phyloP scores from a whole-genome alignment of 1,140 invertebrate species.

The Papilio aristodemus region DNA sequence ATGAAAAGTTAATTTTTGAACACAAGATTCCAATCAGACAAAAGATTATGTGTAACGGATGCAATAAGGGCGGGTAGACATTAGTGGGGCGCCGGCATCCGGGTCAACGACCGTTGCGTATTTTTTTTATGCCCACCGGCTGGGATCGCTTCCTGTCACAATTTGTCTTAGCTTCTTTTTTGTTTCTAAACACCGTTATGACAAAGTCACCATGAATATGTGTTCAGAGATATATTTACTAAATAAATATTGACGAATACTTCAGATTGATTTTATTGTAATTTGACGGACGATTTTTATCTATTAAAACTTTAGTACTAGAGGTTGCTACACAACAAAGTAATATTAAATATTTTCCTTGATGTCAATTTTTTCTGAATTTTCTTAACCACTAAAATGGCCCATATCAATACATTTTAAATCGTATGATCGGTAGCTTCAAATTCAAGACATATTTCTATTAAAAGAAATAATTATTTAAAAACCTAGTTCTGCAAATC shows the following conservation, averaged over 20 bases:
- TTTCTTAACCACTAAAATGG: no score
- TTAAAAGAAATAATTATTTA: neutral
- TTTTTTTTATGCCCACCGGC: slow-evolving; percentile 64
- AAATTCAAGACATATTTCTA: neutral
- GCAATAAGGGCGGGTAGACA: slow-evolving; percentile 48
- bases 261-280: neutral
- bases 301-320: no score
- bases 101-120: slow-evolving; percentile 57
- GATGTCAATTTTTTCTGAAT: no score
- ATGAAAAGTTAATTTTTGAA: neutral
- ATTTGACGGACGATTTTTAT: neutral
- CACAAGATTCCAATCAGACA: slow-evolving; percentile 24
- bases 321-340: no score
- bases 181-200: slow-evolving; percentile 56
- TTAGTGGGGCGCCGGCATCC: slow-evolving; percentile 40
- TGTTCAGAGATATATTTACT: slow-evolving; percentile 47
- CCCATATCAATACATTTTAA: no score
- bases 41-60: slow-evolving; percentile 46
- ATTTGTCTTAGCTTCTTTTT: slow-evolving; percentile 63
- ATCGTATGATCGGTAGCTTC: no score
- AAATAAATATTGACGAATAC: slow-evolving; percentile 31
- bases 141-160: slow-evolving; percentile 71
- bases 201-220: slow-evolving; percentile 23
- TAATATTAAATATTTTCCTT: no score
- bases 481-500: neutral